Base-by-base conservation (phyloP, 2,888 invertebrate species). In the Lumbricus terrestris region DNA sequence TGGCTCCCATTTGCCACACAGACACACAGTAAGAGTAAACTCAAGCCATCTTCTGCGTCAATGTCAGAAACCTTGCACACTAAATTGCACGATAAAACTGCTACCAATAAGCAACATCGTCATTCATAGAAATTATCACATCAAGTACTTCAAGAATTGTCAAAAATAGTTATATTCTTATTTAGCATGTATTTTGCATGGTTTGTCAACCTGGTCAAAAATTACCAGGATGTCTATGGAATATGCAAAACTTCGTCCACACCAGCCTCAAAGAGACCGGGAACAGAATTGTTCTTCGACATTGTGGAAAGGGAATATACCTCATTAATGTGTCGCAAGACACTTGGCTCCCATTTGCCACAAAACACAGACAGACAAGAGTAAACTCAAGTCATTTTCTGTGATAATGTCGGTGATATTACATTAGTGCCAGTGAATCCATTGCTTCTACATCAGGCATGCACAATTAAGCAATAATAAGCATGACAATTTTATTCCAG, bases 221-320 rank as follows among this genome's bases (percentile, higher is more conserved):
- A 23, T 35, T 20, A 34, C 85, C 34, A 85, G 85, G 37, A 85
- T 85, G 85, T 85, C 37, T 37, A 85, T 85, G 85, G 85, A 85
- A 85, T 85, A 85, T 85, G 85, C 85, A 85, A 85, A 35, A 37
- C 85, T 85, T 85, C 85, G 85, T 85, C 85, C 85, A 37, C 85
- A 85, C 35, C 85, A 85, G 35, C 35, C 69, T 85, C 85, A 35
- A 15, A 29, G 83, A 85, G 37, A 85, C 85, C 35, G 85, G 85
- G 85, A 85, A 85, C 85, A 85, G 85, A 85, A 85, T 85, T 85
- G 23, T 37, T 85, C 85, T 85, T 85, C 34, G 85, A 85, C 85
- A 85, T 85, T 35, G 85, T 85, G 85, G 85, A 85, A 85, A 35
- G 85, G 85, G 85, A 85, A 35, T 85, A 85, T 85, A 85, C 85